Evolutionary conservation across 2,888 invertebrate genomes (phyloP).

Genomic region (Halocaridina rubra): DNA sequence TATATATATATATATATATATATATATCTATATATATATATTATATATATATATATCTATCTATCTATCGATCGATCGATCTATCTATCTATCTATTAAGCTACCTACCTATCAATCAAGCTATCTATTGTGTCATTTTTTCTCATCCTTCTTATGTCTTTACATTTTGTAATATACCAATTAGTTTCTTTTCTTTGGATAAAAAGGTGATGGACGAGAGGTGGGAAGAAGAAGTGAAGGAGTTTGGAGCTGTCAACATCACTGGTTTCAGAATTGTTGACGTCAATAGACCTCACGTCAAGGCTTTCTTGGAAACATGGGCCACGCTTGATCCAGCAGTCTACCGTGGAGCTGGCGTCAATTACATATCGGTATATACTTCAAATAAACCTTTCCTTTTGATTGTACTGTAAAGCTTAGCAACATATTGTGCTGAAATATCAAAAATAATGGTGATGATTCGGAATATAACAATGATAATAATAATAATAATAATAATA

Average conservation of each 20-base stretch:
- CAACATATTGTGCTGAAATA: too few relatives aligned
- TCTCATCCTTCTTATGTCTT: background rate
- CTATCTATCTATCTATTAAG: background rate
- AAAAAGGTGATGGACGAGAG: slow-evolving; percentile 97
- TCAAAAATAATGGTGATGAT: too few relatives aligned
- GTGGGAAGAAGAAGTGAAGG: slow-evolving; percentile 93
- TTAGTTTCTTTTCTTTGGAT: too few relatives aligned
- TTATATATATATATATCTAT: slow-evolving; percentile 14
- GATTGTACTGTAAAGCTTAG: too few relatives aligned
- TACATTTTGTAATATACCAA: too few relatives aligned
- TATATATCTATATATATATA: slow-evolving; percentile 4
- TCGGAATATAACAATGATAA: too few relatives aligned
- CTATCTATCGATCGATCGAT: background rate
- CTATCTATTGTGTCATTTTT: background rate
- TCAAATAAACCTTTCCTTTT: background rate
- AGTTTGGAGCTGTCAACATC: slow-evolving; percentile 98
- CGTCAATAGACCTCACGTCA: slow-evolving; percentile 82
- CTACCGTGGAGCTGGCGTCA: slow-evolving; percentile 81
- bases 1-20: background rate
- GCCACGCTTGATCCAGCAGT: slow-evolving; percentile 81
- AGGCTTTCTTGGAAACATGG: slow-evolving; percentile 90
- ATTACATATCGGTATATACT: slow-evolving; percentile 74
- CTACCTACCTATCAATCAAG: background rate
- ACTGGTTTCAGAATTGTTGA: slow-evolving; percentile 97
- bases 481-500: too few relatives aligned